Conservation (phyloP, 2,797 vertebrate genomes). For the Acanthopagrus latus region DNA sequence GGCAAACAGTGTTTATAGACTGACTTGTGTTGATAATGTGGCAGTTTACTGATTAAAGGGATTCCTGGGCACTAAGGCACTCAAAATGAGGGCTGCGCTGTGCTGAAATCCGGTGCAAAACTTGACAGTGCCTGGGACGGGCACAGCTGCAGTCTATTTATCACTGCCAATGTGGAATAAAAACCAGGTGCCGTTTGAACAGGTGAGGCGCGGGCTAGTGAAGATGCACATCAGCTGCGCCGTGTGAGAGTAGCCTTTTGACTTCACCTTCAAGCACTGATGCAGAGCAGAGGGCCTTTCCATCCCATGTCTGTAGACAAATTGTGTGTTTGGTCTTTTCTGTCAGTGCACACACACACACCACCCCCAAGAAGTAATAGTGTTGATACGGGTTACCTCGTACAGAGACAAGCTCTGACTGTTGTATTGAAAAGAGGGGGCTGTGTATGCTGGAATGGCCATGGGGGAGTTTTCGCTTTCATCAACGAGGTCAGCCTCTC, state of each 20-base stretch:
- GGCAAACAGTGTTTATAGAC: slow-evolving; percentile 10
- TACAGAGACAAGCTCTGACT: slow-evolving; percentile 63
- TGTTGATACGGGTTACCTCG: slow-evolving; percentile 67
- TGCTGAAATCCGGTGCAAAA: not conserved
- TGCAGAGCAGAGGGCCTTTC: slow-evolving; percentile 32
- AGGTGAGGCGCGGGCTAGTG: not conserved
- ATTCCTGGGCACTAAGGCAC: not conserved
- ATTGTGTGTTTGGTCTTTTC: slow-evolving; percentile 72
- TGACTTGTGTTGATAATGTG: not conserved
- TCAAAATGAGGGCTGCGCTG: not conserved
- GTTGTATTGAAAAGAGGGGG: slow-evolving; percentile 65
- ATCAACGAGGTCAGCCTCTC: slow-evolving; percentile 78
- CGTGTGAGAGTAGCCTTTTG: slow-evolving; percentile 33
- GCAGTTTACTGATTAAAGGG: not conserved
- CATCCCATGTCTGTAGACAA: slow-evolving; percentile 68
- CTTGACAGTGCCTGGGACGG: not conserved
- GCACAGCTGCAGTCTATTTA: not conserved
- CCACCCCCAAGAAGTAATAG: slow-evolving; percentile 63
- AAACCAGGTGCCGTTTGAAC: slow-evolving; percentile 15
- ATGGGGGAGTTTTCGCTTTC: slow-evolving; percentile 74
- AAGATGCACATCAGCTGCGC: slow-evolving; percentile 32
- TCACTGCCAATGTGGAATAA: not conserved
- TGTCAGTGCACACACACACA: slow-evolving; percentile 48
- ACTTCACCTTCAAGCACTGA: slow-evolving; percentile 53
- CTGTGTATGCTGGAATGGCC: slow-evolving; percentile 54